phyloP scores from a whole-genome alignment of 2,797 vertebrate genomes.

The Lateolabrax maculatus region DNA sequence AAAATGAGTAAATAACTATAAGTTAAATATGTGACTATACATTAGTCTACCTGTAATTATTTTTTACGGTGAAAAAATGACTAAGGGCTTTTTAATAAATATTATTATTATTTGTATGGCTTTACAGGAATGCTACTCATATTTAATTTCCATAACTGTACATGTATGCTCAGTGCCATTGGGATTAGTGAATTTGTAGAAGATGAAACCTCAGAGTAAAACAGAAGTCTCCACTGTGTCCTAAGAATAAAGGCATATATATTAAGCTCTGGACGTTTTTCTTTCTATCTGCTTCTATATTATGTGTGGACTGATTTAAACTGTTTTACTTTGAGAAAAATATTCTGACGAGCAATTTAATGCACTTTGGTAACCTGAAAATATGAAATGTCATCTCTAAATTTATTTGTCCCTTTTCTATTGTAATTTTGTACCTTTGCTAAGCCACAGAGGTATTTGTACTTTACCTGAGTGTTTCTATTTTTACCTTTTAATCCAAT shows the following conservation, averaged over 20 bases:
- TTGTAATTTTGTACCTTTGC: background rate
- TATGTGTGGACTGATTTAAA: background rate
- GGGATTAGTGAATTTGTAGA: background rate
- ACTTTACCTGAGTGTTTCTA: too few species aligned
- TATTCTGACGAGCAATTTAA: background rate
- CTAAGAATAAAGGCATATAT: conserved; percentile 9
- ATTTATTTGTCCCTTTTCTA: background rate
- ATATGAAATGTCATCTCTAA: background rate
- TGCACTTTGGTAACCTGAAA: background rate
- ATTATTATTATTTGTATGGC: background rate
- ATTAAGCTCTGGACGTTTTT: background rate
- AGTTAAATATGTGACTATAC: background rate
- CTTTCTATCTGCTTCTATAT: background rate
- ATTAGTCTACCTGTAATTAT: background rate
- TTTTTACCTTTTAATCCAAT: background rate
- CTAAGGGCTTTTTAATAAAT: background rate
- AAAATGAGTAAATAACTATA: too few species aligned
- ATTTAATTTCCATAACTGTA: background rate
- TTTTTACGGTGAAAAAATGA: background rate
- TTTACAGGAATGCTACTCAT: background rate
- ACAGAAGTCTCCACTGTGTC: background rate
- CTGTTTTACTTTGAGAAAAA: background rate
- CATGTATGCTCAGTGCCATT: background rate
- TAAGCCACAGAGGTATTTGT: background rate
- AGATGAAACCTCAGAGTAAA: background rate